These are phyloP conservation scores for Sebastes reedi DNA, from an alignment of 2,797 vertebrate genomes.

Conservation along the genomic window DNA sequence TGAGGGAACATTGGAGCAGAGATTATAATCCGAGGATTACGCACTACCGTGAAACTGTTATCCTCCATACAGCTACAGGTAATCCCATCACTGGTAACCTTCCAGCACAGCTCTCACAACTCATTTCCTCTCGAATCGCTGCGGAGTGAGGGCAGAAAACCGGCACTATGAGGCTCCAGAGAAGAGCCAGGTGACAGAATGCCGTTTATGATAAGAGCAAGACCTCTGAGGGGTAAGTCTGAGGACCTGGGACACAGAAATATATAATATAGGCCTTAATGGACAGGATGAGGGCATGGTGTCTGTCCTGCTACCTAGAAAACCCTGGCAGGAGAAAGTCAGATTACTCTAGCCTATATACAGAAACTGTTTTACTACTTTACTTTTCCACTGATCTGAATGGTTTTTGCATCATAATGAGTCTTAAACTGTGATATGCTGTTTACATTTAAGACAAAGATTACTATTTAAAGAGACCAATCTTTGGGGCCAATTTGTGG, in stretches of 20 bases:
- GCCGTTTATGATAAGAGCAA: conserved; percentile 78
- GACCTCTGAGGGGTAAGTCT: conserved; percentile 78
- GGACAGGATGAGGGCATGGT: not conserved
- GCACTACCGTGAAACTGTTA: conserved; percentile 87
- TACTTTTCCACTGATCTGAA: not conserved
- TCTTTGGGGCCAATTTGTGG: not conserved
- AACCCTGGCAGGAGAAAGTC: not conserved
- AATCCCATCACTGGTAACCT: conserved; percentile 90
- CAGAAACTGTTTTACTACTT: not conserved
- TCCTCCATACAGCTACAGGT: conserved; percentile 87
- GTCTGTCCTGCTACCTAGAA: conserved; percentile 15
- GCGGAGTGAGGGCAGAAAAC: conserved; percentile 58
- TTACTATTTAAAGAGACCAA: not conserved
- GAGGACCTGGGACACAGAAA: not conserved
- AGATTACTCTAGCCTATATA: not conserved
- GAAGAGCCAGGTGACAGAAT: conserved; percentile 79
- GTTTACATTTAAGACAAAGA: no score
- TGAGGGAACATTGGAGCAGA: conserved; percentile 63
- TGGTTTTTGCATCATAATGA: not conserved
- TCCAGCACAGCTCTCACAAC: conserved; percentile 74
- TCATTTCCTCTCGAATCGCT: conserved; percentile 69
- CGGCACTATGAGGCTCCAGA: conserved; percentile 64
- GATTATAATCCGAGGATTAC: conserved; percentile 93
- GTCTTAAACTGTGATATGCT: no score
- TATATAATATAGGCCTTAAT: not conserved